phyloP scores from a whole-genome alignment of 2,113 vertebrate genomes.

The Xenotilapia leptura region DNA sequence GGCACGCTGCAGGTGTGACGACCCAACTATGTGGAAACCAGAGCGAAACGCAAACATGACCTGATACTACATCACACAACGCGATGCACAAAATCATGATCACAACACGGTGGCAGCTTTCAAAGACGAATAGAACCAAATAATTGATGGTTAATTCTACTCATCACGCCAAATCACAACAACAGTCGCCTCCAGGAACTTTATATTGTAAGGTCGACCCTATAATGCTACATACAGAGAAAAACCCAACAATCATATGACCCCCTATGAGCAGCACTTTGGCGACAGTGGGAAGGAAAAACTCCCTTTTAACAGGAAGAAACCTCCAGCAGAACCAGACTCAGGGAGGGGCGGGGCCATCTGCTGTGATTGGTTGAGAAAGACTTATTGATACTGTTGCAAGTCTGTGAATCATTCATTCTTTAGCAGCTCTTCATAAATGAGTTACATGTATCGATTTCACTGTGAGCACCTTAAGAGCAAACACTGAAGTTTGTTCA shows the following conservation, averaged over 20 bases:
- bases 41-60: background rate
- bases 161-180: background rate
- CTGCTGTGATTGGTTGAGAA: background rate
- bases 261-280: background rate
- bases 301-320: background rate
- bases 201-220: rapidly evolving
- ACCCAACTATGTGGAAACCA: background rate
- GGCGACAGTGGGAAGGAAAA: rapidly evolving
- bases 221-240: no score
- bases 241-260: no score
- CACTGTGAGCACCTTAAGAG: background rate
- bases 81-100: background rate
- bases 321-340: rapidly evolving
- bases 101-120: background rate
- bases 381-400: background rate
- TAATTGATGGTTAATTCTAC: background rate
- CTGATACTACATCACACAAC: background rate
- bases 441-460: background rate
- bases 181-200: rapidly evolving
- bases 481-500: background rate
- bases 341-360: background rate
- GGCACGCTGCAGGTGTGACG: background rate
- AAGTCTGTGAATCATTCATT: background rate
- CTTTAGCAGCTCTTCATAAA: background rate
- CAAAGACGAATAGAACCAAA: background rate